Conservation (phyloP, 2,113 vertebrate species). For the Notechis scutatus region DNA sequence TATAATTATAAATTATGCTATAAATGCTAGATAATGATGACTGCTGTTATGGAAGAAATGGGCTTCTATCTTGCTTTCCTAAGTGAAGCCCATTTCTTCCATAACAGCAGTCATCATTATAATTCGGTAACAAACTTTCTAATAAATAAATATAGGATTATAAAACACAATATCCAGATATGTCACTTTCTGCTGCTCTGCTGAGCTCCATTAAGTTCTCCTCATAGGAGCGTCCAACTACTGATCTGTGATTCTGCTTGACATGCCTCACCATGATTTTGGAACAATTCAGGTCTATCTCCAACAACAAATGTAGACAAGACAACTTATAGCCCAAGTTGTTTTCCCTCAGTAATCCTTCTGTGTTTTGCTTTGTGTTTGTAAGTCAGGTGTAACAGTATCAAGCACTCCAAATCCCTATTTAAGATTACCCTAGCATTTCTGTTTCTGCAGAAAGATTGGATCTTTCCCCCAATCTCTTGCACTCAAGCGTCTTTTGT, state of each 20-base stretch:
- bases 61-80: neutral
- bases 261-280: neutral
- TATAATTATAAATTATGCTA: neutral
- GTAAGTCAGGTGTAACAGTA: neutral
- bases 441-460: neutral
- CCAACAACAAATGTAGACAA: too few species aligned
- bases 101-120: neutral
- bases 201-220: neutral
- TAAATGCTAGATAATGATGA: neutral
- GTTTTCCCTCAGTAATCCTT: neutral
- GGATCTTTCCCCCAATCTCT: neutral
- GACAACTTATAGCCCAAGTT: neutral
- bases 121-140: neutral
- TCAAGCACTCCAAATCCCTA: neutral
- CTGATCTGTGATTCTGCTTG: neutral
- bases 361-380: neutral
- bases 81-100: neutral
- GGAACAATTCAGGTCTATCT: neutral
- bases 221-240: neutral
- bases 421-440: neutral
- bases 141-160: neutral
- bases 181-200: neutral
- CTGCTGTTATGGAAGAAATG: neutral
- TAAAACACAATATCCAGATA: neutral
- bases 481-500: neutral